Percentiles rank a stretch among this genome's conserved stretches.
These are phyloP conservation scores for Turritopsis dohrnii DNA, from an alignment of 30 jellyfish, hydroid and myxozoan genomes.

Conservation along the genomic window DNA sequence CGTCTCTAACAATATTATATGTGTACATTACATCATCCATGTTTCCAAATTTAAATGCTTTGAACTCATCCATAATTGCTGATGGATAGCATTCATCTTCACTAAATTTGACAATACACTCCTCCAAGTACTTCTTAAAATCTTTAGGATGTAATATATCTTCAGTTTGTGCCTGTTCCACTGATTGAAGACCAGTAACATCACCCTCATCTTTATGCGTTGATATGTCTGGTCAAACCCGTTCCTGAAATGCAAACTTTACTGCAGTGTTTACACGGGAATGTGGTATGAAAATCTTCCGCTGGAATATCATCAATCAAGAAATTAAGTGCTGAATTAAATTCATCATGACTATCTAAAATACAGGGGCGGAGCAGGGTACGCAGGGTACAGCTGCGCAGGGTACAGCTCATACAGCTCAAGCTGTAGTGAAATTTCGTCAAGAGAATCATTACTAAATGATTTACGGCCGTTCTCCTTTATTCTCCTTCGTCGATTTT, in stretches of 20 bases:
- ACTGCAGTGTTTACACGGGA: no score
- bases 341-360: no score
- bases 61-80: not conserved
- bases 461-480: no score
- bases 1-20: slow-evolving; percentile 20
- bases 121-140: not conserved
- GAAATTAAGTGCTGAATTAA: no score
- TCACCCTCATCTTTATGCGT: slow-evolving; percentile 12
- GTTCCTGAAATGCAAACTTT: slow-evolving; percentile 20
- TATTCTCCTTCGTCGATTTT: no score
- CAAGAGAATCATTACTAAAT: no score
- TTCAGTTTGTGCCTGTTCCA: not conserved
- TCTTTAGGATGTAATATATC: not conserved
- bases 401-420: no score
- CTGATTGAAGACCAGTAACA: slow-evolving; percentile 6
- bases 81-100: slow-evolving; percentile 24
- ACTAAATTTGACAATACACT: slow-evolving; percentile 1
- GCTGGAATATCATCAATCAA: no score
- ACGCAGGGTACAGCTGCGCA: no score
- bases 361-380: no score
- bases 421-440: no score
- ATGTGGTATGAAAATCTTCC: no score
- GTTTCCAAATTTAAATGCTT: slow-evolving; percentile 6
- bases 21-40: not conserved
- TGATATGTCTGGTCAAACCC: slow-evolving; percentile 22